Percentiles rank a stretch among this genome's conserved stretches.
phyloP scores from a whole-genome alignment of 2,797 vertebrate genomes.

The Platalea minor region DNA sequence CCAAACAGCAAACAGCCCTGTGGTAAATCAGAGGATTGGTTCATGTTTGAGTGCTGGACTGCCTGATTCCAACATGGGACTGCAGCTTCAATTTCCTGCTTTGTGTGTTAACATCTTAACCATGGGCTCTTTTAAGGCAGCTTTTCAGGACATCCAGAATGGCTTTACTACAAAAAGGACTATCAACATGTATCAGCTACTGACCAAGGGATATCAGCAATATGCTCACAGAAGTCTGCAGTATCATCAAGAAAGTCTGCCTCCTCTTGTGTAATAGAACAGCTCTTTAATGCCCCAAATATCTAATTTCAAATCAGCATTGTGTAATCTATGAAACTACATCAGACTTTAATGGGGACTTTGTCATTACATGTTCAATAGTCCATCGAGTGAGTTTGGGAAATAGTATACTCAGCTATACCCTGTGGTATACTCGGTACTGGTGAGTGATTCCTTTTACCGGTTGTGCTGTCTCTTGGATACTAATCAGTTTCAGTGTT shows the following conservation, averaged over 20 bases:
- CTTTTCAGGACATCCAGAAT: background rate
- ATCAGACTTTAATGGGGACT: background rate
- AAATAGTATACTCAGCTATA: background rate
- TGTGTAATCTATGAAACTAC: background rate
- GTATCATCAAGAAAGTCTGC: background rate
- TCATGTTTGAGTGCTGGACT: background rate
- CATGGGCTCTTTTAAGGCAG: background rate
- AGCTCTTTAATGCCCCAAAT: background rate
- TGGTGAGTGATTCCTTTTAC: background rate
- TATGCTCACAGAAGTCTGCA: background rate
- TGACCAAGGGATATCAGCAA: background rate
- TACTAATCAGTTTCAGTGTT: background rate
- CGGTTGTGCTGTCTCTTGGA: background rate
- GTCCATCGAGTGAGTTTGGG: background rate
- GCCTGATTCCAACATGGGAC: background rate
- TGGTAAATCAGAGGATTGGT: rapidly evolving
- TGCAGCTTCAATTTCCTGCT: background rate
- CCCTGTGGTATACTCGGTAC: background rate
- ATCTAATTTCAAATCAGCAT: background rate
- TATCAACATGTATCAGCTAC: background rate
- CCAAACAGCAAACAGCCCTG: background rate
- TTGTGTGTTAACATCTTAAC: background rate
- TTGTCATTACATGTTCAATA: background rate
- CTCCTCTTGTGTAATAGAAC: background rate
- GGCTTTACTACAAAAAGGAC: background rate